A percentile compares a stretch with the other conserved stretches of the same genome.
phyloP scores from a whole-genome alignment of 2,888 invertebrate genomes.

The Andrena bucephala region DNA sequence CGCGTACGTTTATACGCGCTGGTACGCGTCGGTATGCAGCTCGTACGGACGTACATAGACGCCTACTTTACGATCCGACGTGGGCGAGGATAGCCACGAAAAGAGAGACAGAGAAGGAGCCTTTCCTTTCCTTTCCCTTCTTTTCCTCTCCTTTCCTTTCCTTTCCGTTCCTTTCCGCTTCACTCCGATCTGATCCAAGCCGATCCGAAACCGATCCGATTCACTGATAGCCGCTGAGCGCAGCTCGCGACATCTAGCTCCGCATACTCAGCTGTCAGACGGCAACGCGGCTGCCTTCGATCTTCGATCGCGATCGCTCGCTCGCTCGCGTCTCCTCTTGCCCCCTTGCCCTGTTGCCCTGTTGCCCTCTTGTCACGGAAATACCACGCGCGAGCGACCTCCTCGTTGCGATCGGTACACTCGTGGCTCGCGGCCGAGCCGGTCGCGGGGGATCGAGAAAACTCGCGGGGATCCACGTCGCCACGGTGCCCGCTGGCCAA shows the following conservation, averaged over 20 bases:
- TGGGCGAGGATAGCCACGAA: constrained; percentile 18
- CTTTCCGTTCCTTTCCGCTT: background rate
- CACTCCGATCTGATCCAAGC: background rate
- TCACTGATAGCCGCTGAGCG: background rate
- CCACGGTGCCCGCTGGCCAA: too few relatives aligned
- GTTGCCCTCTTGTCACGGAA: background rate
- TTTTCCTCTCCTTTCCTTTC: too few relatives aligned
- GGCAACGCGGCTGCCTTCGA: constrained; percentile 52
- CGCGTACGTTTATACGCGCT: constrained; percentile 16
- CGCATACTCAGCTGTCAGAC: constrained; percentile 56
- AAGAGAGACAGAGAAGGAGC: background rate
- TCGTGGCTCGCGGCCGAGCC: too few relatives aligned
- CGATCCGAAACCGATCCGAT: background rate
- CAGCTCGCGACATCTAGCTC: constrained; percentile 57
- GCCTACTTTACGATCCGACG: constrained; percentile 32
- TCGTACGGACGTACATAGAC: constrained; percentile 10
- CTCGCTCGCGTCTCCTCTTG: background rate
- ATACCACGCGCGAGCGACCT: too few relatives aligned
- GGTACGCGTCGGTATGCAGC: constrained; percentile 30
- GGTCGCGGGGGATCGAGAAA: too few relatives aligned
- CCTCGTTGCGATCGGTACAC: too few relatives aligned
- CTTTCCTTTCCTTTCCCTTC: too few relatives aligned
- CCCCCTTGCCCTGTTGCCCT: background rate
- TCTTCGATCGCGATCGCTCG: constrained; percentile 16
- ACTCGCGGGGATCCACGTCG: too few relatives aligned